These are phyloP conservation scores for Cyclophora albipunctata DNA, from an alignment of 2,888 invertebrate genomes.

Conservation along the genomic window DNA sequence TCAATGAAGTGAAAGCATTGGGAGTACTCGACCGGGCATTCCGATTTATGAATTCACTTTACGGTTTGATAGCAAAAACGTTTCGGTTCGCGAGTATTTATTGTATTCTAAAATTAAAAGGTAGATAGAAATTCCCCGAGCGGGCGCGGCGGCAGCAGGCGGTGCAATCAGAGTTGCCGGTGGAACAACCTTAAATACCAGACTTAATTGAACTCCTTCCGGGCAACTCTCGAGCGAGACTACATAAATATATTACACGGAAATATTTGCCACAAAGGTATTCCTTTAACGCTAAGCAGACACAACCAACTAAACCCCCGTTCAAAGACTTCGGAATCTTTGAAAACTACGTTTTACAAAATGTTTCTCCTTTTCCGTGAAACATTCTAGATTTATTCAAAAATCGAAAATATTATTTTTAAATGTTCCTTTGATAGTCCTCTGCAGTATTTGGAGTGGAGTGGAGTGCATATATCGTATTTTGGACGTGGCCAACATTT, in stretches of 20 bases:
- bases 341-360: neutral
- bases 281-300: slow-evolving; percentile 53
- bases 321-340: slow-evolving; percentile 4
- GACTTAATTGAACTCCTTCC: slow-evolving; percentile 73
- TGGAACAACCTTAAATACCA: slow-evolving; percentile 72
- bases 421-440: slow-evolving; percentile 32
- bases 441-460: slow-evolving; percentile 4
- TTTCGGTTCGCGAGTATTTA: slow-evolving; percentile 57
- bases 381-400: slow-evolving; percentile 12
- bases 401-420: slow-evolving; percentile 25
- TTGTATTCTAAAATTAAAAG: slow-evolving; percentile 72
- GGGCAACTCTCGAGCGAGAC: slow-evolving; percentile 46
- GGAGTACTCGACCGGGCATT: slow-evolving; percentile 17
- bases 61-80: slow-evolving; percentile 38
- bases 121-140: slow-evolving; percentile 52
- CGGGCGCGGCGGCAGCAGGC: slow-evolving; percentile 30
- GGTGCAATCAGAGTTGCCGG: slow-evolving; percentile 67
- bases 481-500: slow-evolving; percentile 36
- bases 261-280: slow-evolving; percentile 55
- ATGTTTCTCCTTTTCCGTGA: slow-evolving; percentile 2
- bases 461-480: slow-evolving; percentile 31
- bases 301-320: slow-evolving; percentile 17
- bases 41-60: slow-evolving; percentile 29
- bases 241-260: slow-evolving; percentile 65
- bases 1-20: slow-evolving; percentile 15